These are phyloP conservation scores for Carettochelys insculpta DNA, from an alignment of 2,113 vertebrate species.

Conservation along the genomic window DNA sequence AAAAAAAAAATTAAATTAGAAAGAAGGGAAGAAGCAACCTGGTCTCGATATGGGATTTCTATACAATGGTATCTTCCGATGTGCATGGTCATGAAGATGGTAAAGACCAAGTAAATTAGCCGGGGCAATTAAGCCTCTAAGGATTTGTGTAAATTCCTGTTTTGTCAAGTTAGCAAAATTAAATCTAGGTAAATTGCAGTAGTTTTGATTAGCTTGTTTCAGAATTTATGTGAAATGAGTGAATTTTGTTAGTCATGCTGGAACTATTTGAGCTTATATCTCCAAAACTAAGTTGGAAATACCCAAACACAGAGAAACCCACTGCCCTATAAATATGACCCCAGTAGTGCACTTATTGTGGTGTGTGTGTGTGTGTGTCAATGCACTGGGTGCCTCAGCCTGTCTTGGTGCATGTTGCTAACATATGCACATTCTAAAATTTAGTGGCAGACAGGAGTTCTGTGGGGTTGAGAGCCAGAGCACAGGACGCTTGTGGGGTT, in stretches of 20 bases:
- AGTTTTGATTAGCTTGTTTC: neutral
- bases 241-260: neutral
- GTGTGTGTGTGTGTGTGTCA: rapidly evolving
- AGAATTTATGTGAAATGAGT: neutral
- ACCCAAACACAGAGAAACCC: rapidly evolving
- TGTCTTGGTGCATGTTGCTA: rapidly evolving
- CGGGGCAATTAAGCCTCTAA: slow-evolving; percentile 30
- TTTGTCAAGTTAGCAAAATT: neutral
- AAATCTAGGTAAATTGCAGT: neutral
- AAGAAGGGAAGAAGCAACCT: slow-evolving; percentile 40
- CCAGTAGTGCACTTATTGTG: neutral
- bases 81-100: slow-evolving; percentile 41
- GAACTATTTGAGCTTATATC: neutral
- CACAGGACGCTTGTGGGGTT: neutral
- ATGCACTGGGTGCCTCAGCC: neutral
- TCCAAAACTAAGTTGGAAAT: neutral
- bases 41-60: slow-evolving; percentile 37
- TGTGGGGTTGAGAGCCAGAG: neutral
- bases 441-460: neutral
- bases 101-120: slow-evolving; percentile 44
- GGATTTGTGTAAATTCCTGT: neutral
- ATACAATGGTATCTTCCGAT: slow-evolving; percentile 53
- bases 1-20: slow-evolving; percentile 48
- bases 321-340: neutral
- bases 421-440: rapidly evolving